These are phyloP conservation scores for Volucella bombylans DNA, from an alignment of 2,888 invertebrate genomes.

Conservation along the genomic window DNA sequence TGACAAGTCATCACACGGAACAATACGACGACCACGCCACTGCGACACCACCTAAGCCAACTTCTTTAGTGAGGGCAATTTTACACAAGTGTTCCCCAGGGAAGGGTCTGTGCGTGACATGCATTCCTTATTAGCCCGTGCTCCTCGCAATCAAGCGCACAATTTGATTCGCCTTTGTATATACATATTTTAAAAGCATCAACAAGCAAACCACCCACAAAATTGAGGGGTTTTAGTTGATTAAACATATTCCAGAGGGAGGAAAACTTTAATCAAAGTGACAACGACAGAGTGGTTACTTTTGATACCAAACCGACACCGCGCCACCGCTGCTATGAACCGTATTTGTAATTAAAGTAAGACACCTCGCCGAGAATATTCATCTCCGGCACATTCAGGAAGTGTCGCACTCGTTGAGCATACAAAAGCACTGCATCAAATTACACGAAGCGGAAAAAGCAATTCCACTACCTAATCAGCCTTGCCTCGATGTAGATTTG, in stretches of 20 bases:
- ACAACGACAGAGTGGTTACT: no score
- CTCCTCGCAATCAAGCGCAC: constrained; percentile 42
- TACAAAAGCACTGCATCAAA: no score
- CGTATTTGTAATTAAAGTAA: no score
- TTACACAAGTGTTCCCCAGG: constrained; percentile 58
- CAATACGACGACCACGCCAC: constrained; percentile 33
- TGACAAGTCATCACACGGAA: constrained; percentile 56
- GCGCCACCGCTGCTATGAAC: no score
- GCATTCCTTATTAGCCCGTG: constrained; percentile 58
- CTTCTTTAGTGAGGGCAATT: constrained; percentile 29
- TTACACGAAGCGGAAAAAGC: no score
- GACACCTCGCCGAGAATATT: no score
- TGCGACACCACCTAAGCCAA: background rate
- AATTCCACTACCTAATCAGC: no score
- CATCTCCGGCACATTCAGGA: no score
- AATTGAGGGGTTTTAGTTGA: background rate
- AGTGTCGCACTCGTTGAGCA: no score
- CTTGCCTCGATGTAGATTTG: no score
- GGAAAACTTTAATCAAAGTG: background rate
- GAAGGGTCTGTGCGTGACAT: constrained; percentile 62
- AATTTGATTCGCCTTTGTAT: constrained; percentile 56
- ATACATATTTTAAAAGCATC: constrained; percentile 26
- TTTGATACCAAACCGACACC: no score
- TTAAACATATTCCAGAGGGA: background rate
- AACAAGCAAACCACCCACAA: constrained; percentile 60